Evolutionary conservation across 2,888 invertebrate species (phyloP), one percentile per base, ranked within the genome.

Genomic region (Trichogramma dendrolimi): DNA sequence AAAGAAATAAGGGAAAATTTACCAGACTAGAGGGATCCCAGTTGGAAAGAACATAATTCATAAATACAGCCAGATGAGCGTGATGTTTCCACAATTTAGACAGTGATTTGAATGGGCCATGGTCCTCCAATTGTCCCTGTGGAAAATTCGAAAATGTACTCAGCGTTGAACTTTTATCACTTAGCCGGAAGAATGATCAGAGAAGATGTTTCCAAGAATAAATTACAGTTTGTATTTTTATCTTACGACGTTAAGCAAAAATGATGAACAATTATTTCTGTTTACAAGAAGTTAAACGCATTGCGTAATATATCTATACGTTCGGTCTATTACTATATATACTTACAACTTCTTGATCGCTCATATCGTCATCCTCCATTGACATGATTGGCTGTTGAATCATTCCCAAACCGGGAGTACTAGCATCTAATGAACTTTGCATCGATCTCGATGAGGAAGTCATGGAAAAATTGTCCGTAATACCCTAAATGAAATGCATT

Each of bases 311-410:
- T 27, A 27, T 27, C 27, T 27, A 27, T 27, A 27, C 27, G 27
- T 27, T 27, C 27, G 27, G 8, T 46, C n/a, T 10, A 46, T 10
- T 46, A 46, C 10, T 11, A 61, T 52, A 48, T 54, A 27, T 43
- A 78, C 86, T 82, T 79, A 87, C 87, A 76, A 88, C 87, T 80
- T 93, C 92, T 71, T 91, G 90, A 72, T 93, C 91, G 0, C 93
- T 92, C 66, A 91, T 88, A 72, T 95, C 95, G 73, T 96, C 96
- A 75, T 96, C 96, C 77, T 96, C 96, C 92, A 96, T 95, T 11
- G 94, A 94, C 73, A 96, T 93, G 63, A 96, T 95, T 52, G 90
- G 88, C 76, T 90, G 85, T 75, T 91, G 92, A 4, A 78, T 71
- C 60, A 72, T 71, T 39, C 5, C 10, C 5, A 76, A 64, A 61